Percentiles rank a stretch among this genome's conserved stretches.
Conservation (phyloP, 2,113 vertebrate genomes). For the Thinocorus orbignyianus region DNA sequence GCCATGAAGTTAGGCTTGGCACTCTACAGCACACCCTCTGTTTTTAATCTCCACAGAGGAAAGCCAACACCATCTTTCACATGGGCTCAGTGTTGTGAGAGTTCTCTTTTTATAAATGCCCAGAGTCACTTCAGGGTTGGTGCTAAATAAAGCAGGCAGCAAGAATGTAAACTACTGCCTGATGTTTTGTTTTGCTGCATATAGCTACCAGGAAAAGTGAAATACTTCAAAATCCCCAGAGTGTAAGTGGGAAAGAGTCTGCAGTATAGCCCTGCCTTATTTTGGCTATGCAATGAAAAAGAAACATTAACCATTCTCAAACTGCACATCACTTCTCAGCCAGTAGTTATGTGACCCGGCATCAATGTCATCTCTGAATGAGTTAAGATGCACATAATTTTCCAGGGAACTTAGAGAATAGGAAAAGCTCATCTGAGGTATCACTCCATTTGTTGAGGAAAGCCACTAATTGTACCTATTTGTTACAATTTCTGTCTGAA, state of each 20-base stretch:
- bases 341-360: slow-evolving; percentile 4
- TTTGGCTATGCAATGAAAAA: neutral
- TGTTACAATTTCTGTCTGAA: neutral
- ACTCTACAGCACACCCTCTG: neutral
- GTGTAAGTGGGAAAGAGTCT: slow-evolving; percentile 21
- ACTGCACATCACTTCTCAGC: neutral
- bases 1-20: slow-evolving; percentile 21
- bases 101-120: slow-evolving; percentile 43
- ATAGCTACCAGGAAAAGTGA: slow-evolving; percentile 43
- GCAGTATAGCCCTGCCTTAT: neutral
- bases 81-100: slow-evolving; percentile 32
- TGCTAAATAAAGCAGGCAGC: slow-evolving; percentile 57
- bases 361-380: neutral
- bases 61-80: slow-evolving; percentile 43
- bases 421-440: neutral
- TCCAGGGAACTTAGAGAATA: neutral
- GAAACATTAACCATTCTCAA: neutral
- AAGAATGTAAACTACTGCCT: slow-evolving; percentile 50
- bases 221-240: slow-evolving; percentile 32
- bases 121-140: slow-evolving; percentile 21
- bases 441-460: neutral
- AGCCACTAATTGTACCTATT: neutral
- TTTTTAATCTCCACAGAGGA: slow-evolving; percentile 25
- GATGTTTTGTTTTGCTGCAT: slow-evolving; percentile 56
- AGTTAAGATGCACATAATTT: neutral